Conservation (phyloP, 2,888 invertebrate genomes). For the Conomelus anceps region DNA sequence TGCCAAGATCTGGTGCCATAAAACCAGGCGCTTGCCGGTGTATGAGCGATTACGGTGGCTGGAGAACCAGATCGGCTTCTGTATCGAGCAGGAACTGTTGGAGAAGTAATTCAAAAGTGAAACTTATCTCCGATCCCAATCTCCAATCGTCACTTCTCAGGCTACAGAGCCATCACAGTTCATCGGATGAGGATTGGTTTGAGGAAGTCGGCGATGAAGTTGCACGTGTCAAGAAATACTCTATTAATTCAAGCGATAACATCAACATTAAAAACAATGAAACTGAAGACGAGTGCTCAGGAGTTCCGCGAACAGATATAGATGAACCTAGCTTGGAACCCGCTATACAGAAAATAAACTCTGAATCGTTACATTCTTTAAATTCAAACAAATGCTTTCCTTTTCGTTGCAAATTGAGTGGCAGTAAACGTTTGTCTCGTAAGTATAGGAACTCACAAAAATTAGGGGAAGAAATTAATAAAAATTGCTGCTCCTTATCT, state of each 20-base stretch:
- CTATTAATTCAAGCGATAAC: neutral
- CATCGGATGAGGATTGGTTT: conserved; percentile 47
- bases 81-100: conserved; percentile 28
- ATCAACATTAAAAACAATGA: neutral
- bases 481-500: neutral
- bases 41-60: conserved; percentile 28
- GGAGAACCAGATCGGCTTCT: conserved; percentile 32
- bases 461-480: neutral
- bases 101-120: conserved; percentile 35
- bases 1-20: conserved; percentile 29
- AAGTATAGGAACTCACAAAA: neutral
- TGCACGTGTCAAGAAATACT: neutral
- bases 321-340: neutral
- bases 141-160: conserved; percentile 39
- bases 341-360: neutral
- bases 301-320: neutral
- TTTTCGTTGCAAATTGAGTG: conserved; percentile 1
- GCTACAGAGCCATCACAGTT: conserved; percentile 45
- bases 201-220: conserved; percentile 39
- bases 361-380: conserved; percentile 4
- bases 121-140: conserved; percentile 38
- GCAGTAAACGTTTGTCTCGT: neutral
- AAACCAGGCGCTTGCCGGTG: conserved; percentile 28
- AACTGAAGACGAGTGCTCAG: neutral
- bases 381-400: neutral